Percentiles rank a stretch among this genome's conserved stretches.
Conservation (phyloP, 2,888 invertebrate genomes). For the Andrena chrysosceles region DNA sequence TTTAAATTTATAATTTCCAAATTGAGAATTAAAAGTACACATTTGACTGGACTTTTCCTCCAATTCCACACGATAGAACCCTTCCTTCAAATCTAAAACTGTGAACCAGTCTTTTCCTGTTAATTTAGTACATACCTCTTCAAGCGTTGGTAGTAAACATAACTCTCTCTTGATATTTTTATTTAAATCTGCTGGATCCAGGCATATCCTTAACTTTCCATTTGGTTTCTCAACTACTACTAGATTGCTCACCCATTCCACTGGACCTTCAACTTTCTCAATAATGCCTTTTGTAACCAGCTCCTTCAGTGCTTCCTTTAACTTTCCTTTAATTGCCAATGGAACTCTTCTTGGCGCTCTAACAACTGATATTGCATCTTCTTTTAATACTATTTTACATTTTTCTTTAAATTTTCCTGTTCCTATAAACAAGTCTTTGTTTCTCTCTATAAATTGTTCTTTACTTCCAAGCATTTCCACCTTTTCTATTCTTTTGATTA, state of each 20-base stretch:
- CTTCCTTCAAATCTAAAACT: neutral
- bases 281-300: neutral
- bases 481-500: neutral
- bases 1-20: neutral
- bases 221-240: neutral
- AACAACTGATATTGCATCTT: neutral
- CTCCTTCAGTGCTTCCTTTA: neutral
- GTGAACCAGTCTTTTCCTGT: neutral
- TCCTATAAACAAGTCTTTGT: neutral
- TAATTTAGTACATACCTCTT: neutral
- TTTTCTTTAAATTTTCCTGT: constrained; percentile 8
- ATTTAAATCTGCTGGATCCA: neutral
- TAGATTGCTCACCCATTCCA: neutral
- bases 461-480: neutral
- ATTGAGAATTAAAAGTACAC: neutral
- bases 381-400: neutral
- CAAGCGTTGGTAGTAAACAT: neutral
- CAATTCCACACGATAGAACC: neutral
- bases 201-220: neutral
- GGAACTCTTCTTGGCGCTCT: neutral
- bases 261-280: neutral
- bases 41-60: neutral
- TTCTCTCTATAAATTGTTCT: neutral
- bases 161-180: neutral
- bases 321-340: neutral